Evolutionary conservation across 2,797 vertebrate genomes (phyloP).

Genomic region (Limosa lapponica): DNA sequence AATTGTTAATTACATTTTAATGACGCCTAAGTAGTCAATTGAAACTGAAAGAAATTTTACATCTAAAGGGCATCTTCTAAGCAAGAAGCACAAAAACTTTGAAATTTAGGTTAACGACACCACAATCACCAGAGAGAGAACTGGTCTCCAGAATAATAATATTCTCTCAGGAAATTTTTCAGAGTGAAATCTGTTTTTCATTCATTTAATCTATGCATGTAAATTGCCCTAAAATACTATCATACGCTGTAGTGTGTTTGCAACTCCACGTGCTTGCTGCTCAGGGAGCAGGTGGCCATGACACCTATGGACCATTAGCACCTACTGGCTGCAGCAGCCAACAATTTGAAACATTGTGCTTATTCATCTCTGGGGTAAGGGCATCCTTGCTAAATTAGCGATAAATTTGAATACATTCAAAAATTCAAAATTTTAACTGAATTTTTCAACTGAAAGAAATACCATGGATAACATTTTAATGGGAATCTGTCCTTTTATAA

Average conservation of each 20-base stretch:
- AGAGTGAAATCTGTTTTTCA: neutral
- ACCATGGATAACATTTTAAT: neutral
- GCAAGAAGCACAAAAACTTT: neutral
- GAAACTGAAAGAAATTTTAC: conserved; percentile 27
- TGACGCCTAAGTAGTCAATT: conserved; percentile 42
- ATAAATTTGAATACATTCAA: neutral
- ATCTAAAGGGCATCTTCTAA: neutral
- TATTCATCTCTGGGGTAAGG: neutral
- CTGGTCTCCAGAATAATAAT: neutral
- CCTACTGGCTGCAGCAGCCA: neutral
- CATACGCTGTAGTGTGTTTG: neutral
- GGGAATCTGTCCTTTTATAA: neutral
- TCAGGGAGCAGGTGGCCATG: neutral
- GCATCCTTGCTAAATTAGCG: neutral
- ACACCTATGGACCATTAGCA: neutral
- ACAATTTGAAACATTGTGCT: neutral
- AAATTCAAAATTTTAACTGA: neutral
- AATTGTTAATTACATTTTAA: conserved; percentile 63
- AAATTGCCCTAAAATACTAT: neutral
- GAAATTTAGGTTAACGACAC: conserved; percentile 5
- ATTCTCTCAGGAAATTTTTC: neutral
- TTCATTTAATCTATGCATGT: neutral
- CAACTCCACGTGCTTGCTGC: neutral
- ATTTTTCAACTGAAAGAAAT: neutral
- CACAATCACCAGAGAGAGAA: neutral